phyloP scores from a whole-genome alignment of 2,888 invertebrate species.

The Macrophya alboannulata region DNA sequence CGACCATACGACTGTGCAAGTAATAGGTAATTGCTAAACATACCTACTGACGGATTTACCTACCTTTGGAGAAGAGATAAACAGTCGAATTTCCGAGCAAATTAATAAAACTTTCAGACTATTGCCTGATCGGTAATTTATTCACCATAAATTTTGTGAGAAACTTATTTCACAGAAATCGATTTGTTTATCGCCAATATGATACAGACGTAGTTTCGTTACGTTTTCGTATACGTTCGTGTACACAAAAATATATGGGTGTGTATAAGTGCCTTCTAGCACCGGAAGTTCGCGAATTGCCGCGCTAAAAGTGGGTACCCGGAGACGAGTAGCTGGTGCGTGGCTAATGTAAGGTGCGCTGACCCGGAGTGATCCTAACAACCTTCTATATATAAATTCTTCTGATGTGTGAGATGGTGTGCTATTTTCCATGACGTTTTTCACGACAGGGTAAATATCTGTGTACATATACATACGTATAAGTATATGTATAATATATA shows the following conservation, averaged over 20 bases:
- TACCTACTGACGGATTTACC: not conserved
- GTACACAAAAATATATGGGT: not conserved
- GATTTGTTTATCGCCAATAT: not conserved
- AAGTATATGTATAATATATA: not conserved
- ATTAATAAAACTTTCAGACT: not conserved
- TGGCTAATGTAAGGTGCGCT: conserved; percentile 56
- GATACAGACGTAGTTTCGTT: not conserved
- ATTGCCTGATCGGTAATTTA: not conserved
- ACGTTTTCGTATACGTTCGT: not conserved
- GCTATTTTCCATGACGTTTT: conserved; percentile 25
- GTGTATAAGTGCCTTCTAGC: not conserved
- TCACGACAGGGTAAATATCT: not conserved
- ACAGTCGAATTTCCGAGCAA: not conserved
- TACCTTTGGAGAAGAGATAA: not conserved
- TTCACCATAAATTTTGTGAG: not conserved
- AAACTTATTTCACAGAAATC: not conserved
- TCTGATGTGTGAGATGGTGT: not conserved
- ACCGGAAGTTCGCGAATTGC: conserved; percentile 53
- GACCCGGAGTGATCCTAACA: conserved; percentile 54
- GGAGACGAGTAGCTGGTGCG: conserved; percentile 49
- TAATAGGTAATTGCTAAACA: not conserved
- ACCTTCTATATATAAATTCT: conserved; percentile 53
- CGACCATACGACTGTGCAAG: not conserved
- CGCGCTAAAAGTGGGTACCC: conserved; percentile 46
- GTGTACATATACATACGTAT: too few species aligned